Evolutionary conservation across 92 coral and sea anemone genomes (phyloP).

Genomic region (Umimayanthus kanabou): DNA sequence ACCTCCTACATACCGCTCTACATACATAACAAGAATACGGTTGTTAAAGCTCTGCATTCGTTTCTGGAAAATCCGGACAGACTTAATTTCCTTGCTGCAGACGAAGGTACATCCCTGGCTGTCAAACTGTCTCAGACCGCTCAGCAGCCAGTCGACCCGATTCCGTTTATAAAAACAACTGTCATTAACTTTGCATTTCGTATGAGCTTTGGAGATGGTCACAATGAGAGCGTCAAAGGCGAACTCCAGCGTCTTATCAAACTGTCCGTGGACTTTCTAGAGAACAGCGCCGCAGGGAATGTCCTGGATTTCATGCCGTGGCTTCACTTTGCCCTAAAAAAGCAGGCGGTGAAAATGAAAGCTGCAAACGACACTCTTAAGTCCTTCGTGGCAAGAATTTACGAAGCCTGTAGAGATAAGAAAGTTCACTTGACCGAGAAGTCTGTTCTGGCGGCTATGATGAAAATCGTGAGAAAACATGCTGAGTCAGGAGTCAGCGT

Average conservation of each 20-base stretch:
- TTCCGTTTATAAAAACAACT: conserved; percentile 53
- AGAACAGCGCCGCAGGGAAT: conserved; percentile 64
- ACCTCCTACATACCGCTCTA: conserved; percentile 72
- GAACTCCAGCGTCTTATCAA: conserved; percentile 56
- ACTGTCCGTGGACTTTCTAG: conserved; percentile 63
- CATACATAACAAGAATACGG: conserved; percentile 69
- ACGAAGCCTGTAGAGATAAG: conserved; percentile 44
- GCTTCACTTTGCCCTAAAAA: conserved; percentile 66
- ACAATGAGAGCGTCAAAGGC: conserved; percentile 47
- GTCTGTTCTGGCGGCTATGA: conserved; percentile 55
- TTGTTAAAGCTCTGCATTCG: conserved; percentile 72
- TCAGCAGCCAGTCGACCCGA: conserved; percentile 67
- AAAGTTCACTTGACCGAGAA: conserved; percentile 23
- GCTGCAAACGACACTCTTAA: conserved; percentile 61
- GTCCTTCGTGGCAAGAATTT: conserved; percentile 54
- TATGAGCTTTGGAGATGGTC: conserved; percentile 76
- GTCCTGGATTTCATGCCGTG: conserved; percentile 90
- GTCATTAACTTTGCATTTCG: conserved; percentile 68
- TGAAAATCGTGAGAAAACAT: conserved; percentile 45
- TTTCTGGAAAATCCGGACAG: conserved; percentile 62
- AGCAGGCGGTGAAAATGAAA: conserved; percentile 54
- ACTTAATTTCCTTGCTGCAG: conserved; percentile 60
- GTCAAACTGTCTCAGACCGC: conserved; percentile 37
- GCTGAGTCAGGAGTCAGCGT: background rate
- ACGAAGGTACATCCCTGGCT: conserved; percentile 58